phyloP scores from a whole-genome alignment of 2,797 vertebrate genomes.

The Aphelocoma californica region DNA sequence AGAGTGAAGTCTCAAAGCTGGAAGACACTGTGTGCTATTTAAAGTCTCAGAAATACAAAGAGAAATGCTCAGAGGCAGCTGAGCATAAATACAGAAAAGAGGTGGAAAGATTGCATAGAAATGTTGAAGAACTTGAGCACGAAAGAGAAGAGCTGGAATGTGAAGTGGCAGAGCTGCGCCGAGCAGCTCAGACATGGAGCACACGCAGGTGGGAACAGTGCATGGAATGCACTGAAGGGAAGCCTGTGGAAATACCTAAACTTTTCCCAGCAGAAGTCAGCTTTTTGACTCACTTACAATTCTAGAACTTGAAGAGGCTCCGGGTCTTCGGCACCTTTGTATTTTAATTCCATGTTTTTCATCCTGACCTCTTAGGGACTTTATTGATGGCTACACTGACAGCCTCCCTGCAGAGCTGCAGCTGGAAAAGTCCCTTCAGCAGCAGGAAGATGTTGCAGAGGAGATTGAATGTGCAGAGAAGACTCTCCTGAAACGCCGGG shows the following conservation, averaged over 20 bases:
- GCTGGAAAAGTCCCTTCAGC: slow-evolving; percentile 71
- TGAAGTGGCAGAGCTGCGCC: slow-evolving; percentile 74
- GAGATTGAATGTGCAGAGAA: slow-evolving; percentile 87
- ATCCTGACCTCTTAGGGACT: slow-evolving; percentile 64
- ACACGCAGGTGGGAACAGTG: slow-evolving; percentile 70
- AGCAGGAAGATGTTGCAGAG: slow-evolving; percentile 71
- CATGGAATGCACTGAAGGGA: not conserved
- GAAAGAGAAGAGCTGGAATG: slow-evolving; percentile 72
- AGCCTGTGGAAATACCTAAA: rapidly evolving
- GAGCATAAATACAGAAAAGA: slow-evolving; percentile 31
- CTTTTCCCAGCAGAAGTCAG: not conserved
- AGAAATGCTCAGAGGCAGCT: slow-evolving; percentile 21
- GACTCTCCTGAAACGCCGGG: slow-evolving; percentile 84
- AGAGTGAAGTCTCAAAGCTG: slow-evolving; percentile 73
- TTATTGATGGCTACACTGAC: slow-evolving; percentile 58
- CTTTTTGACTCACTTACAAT: not conserved
- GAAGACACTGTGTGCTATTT: slow-evolving; percentile 71
- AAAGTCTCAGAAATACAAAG: slow-evolving; percentile 58
- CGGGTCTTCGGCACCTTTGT: rapidly evolving
- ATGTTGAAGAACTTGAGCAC: slow-evolving; percentile 67
- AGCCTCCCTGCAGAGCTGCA: slow-evolving; percentile 68
- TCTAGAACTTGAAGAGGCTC: not conserved
- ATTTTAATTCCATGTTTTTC: not conserved
- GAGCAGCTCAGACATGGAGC: slow-evolving; percentile 49
- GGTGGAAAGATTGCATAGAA: slow-evolving; percentile 47